Conservation (phyloP, 1,140 invertebrate genomes). For the Melanaphis sacchari region DNA sequence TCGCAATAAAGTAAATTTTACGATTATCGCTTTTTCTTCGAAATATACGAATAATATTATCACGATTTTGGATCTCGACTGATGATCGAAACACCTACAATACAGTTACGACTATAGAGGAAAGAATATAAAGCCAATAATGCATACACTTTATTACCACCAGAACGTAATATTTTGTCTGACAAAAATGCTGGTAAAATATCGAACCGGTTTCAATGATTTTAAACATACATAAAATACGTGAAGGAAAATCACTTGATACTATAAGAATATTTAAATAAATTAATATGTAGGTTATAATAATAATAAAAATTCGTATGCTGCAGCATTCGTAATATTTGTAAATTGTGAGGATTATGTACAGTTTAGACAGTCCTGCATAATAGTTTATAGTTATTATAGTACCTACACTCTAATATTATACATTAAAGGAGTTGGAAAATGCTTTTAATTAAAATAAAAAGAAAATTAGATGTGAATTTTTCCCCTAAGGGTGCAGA, state of each 20-base stretch:
- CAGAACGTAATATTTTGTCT: not conserved
- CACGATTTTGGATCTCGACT: not conserved
- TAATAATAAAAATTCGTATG: not conserved
- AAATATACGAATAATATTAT: not conserved
- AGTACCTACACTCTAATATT: not conserved
- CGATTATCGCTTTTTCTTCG: not conserved
- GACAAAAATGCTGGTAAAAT: not conserved
- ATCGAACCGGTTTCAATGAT: not conserved
- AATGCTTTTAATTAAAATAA: not conserved
- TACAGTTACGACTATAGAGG: not conserved
- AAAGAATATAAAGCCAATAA: not conserved
- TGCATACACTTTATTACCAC: not conserved
- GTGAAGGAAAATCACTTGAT: not conserved
- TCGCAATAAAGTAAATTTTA: not conserved
- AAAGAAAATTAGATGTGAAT: not conserved
- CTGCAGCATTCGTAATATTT: not conserved
- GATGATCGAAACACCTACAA: conserved; percentile 3
- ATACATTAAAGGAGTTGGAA: not conserved
- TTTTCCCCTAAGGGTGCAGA: not conserved
- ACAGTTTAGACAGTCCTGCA: not conserved
- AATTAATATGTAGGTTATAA: not conserved
- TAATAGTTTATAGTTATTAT: not conserved
- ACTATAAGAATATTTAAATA: not conserved
- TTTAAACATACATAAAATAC: not conserved
- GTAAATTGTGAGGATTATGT: not conserved